Conservation (phyloP, 2,888 invertebrate genomes). For the Lochmaea capreae region DNA sequence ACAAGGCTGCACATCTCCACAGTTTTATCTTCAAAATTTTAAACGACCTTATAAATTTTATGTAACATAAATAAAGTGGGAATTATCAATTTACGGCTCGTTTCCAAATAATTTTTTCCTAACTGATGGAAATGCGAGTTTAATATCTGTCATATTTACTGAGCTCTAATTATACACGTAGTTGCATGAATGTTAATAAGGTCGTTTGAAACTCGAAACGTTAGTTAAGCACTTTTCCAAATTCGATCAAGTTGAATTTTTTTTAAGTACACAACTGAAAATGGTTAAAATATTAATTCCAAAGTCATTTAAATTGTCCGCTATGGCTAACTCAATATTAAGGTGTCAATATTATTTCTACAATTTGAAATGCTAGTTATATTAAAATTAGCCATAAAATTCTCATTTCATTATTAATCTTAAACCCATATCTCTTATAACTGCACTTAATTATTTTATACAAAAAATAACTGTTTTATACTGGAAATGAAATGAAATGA, state of each 20-base stretch:
- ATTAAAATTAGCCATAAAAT: too few relatives aligned
- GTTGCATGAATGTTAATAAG: slow-evolving; percentile 13
- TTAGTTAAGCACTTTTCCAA: background rate
- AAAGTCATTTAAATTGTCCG: too few relatives aligned
- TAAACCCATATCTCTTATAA: too few relatives aligned
- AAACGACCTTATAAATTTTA: slow-evolving; percentile 4
- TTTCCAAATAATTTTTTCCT: too few relatives aligned
- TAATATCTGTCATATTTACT: too few relatives aligned
- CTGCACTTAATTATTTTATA: background rate
- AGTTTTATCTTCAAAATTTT: slow-evolving; percentile 7
- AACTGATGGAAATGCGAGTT: too few relatives aligned
- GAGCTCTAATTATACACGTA: too few relatives aligned
- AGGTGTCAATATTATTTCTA: too few relatives aligned
- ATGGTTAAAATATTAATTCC: too few relatives aligned
- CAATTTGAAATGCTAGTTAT: too few relatives aligned
- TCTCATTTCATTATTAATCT: too few relatives aligned
- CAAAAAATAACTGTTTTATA: background rate
- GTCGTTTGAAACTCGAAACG: background rate
- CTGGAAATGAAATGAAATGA: background rate
- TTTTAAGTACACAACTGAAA: background rate
- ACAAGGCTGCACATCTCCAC: background rate
- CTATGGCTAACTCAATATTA: too few relatives aligned
- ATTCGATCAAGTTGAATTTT: background rate
- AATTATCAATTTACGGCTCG: background rate
- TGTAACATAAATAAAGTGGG: slow-evolving; percentile 1